phyloP scores from a whole-genome alignment of 2,113 vertebrate species.

The Phalacrocorax brasilianus region DNA sequence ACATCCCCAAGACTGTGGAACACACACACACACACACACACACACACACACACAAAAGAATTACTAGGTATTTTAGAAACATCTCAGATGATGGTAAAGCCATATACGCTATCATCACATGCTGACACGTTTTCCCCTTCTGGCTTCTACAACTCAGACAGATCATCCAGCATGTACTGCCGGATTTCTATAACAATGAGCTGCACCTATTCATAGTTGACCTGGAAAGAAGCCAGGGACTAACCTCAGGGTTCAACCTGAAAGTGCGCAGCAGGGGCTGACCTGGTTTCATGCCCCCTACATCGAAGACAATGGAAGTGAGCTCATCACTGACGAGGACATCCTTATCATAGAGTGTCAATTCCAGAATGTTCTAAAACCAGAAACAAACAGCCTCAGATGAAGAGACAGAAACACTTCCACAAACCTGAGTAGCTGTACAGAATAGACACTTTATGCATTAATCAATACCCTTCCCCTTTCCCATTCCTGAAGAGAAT shows the following conservation, averaged over 20 bases:
- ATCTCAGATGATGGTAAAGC: background rate
- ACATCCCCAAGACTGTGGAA: background rate
- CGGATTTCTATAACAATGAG: background rate
- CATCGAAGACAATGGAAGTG: conserved; percentile 63
- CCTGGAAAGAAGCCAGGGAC: background rate
- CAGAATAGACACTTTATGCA: background rate
- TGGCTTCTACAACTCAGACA: background rate
- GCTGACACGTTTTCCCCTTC: background rate
- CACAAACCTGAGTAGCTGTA: background rate
- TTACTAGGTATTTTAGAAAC: background rate
- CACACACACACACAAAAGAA: background rate
- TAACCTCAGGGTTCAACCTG: conserved; percentile 65
- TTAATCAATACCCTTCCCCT: background rate
- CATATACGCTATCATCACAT: background rate
- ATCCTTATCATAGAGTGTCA: conserved; percentile 75
- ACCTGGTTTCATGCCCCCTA: conserved; percentile 61
- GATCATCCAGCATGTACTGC: background rate
- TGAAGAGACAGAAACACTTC: background rate
- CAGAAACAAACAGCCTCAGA: background rate
- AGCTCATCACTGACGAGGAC: conserved; percentile 66
- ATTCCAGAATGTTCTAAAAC: conserved; percentile 74
- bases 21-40: background rate
- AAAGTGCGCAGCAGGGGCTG: conserved; percentile 59
- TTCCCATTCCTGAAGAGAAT: background rate
- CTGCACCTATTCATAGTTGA: background rate